These are phyloP conservation scores for Campylorhamphus procurvoides DNA, from an alignment of 2,113 vertebrate species.

Conservation along the genomic window DNA sequence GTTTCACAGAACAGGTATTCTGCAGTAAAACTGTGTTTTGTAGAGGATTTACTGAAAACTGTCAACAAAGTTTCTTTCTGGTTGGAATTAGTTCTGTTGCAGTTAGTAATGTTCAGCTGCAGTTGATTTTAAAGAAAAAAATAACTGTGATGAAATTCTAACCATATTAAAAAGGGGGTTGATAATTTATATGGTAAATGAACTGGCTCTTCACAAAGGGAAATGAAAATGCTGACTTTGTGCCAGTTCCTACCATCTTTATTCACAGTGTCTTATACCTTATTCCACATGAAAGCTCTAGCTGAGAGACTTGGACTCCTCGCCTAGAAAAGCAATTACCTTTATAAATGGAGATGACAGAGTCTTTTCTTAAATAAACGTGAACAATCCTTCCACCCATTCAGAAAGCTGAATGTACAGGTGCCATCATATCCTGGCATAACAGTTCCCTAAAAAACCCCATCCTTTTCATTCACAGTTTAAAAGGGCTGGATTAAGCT, in stretches of 20 bases:
- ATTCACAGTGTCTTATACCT: conserved; percentile 9
- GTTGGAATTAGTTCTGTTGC: conserved; percentile 4
- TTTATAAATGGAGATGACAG: conserved; percentile 22
- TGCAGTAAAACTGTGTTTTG: not conserved
- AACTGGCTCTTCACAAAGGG: conserved; percentile 16
- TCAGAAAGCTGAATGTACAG: not conserved
- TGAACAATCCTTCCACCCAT: conserved; percentile 16
- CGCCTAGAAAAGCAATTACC: conserved; percentile 19
- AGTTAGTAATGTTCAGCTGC: not conserved
- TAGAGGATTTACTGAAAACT: not conserved
- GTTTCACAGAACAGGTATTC: not conserved
- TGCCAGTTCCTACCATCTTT: not conserved
- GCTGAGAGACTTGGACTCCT: not conserved
- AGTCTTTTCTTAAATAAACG: conserved; percentile 27
- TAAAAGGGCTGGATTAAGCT: conserved; percentile 13
- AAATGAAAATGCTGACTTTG: conserved; percentile 25
- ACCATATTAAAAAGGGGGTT: not conserved
- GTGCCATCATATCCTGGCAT: conserved; percentile 5
- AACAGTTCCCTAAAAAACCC: not conserved
- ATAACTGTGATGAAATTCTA: not conserved
- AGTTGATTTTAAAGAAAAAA: not conserved
- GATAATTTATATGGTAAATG: conserved; percentile 23
- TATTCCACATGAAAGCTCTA: conserved; percentile 15
- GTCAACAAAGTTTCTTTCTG: not conserved
- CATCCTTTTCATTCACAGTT: conserved; percentile 1